Percentiles rank a stretch among this genome's conserved stretches.
These are phyloP conservation scores for Melikaiella ostensackeni DNA, from an alignment of 2,888 invertebrate species.

Conservation along the genomic window DNA sequence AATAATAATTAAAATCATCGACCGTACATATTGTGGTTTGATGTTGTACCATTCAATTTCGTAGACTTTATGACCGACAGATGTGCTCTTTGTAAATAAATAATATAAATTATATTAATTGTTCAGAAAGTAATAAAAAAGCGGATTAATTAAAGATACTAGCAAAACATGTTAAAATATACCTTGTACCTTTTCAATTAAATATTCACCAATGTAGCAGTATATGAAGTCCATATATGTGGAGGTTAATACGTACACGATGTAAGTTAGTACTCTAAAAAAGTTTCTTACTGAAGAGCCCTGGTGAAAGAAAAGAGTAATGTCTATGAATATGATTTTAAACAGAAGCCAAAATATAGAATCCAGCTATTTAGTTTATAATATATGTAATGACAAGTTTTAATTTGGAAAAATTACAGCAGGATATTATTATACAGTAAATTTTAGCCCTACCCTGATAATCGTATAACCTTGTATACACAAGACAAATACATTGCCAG, in stretches of 20 bases:
- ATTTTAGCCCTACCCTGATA: not conserved
- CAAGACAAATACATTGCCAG: not conserved
- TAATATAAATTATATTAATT: not conserved
- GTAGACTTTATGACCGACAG: not conserved
- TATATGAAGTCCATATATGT: slow-evolving; percentile 1
- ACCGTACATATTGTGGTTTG: not conserved
- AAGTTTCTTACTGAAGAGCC: too few species aligned
- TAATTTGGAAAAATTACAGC: too few species aligned
- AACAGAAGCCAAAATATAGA: too few species aligned
- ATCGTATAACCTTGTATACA: not conserved
- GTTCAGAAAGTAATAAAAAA: not conserved
- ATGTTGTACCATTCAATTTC: not conserved
- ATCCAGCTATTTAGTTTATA: too few species aligned
- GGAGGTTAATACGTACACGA: too few species aligned
- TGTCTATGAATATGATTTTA: too few species aligned
- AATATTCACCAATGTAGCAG: not conserved
- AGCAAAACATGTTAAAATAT: not conserved
- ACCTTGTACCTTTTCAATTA: not conserved
- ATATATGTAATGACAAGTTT: too few species aligned
- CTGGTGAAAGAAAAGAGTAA: too few species aligned
- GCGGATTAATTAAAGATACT: too few species aligned
- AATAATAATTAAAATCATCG: not conserved
- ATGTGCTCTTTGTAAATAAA: not conserved
- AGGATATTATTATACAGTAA: too few species aligned
- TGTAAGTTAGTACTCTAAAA: too few species aligned